Base-by-base conservation (phyloP, 2,113 vertebrate species). In the Pogonocichla stellata region DNA sequence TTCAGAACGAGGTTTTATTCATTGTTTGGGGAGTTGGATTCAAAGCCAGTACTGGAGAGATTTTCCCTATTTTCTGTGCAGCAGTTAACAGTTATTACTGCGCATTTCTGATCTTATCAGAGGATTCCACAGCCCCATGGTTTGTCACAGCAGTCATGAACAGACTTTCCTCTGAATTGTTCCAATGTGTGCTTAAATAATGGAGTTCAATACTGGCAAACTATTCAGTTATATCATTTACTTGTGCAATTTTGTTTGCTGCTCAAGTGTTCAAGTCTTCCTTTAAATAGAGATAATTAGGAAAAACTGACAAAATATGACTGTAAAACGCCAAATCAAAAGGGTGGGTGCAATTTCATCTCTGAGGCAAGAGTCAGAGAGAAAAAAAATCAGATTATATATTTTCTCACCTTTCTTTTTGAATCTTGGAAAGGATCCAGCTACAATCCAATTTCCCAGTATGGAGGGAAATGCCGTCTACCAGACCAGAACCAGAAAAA, bases 81-180 rank as follows among this genome's bases (percentile, higher is more conserved):
- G 71, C 72, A 65, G 78, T 74, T 85, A 83, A 73, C 66, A 75
- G 86, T 70, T 95, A 95, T 80, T 78, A 94, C 45, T 77, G 45
- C 22, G 22, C 42, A 80, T 88, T 91, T 74, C 86, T 56, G 79
- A 89, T 88, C 65, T 83, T 36, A 69, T 38, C 18, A 19, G 48
- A 92, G 53, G 19, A 88, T 90, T 69, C 6, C 3, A 64, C 38
- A 61, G 45, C 38, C 90, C 65, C 61, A 43, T 20, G 9, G 74
- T 71, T 74, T 70, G 85, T 86, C 66, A 81, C 72, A 73, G 40
- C 45, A 77, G 43, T 53, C 87, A 83, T 43, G 70, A 83, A 77
- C 20, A 91, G 43, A 79, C 64, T 86, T 91, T 83, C 78, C 6
- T 33, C 33, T 87, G 58, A 90, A 77, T 73, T 5, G 50, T 71